These are phyloP conservation scores for Euwallacea similis DNA, from an alignment of 1,140 invertebrate species.

Conservation along the genomic window DNA sequence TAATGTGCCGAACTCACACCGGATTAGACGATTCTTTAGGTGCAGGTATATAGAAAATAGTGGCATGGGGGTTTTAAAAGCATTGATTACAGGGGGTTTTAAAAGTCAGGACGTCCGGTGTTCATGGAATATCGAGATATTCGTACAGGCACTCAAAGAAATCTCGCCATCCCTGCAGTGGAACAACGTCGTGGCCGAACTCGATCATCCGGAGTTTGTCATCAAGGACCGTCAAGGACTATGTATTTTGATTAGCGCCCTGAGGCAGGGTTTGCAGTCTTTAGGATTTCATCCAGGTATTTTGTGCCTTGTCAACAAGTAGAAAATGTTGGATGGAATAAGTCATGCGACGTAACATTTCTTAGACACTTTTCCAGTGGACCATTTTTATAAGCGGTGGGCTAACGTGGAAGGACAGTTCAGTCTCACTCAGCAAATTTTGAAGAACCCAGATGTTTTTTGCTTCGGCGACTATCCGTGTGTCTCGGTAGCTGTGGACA, in stretches of 20 bases:
- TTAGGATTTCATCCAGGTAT: conserved; percentile 70
- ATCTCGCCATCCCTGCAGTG: conserved; percentile 83
- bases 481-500: conserved; percentile 81
- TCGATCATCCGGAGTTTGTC: conserved; percentile 89
- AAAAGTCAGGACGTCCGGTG: conserved; percentile 53
- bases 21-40: conserved; percentile 67
- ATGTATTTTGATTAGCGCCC: conserved; percentile 75
- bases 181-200: conserved; percentile 88
- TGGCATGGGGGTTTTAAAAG: conserved; percentile 46
- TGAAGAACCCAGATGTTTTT: conserved; percentile 92
- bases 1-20: conserved; percentile 83
- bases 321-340: not conserved
- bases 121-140: conserved; percentile 93
- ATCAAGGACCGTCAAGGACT: conserved; percentile 85
- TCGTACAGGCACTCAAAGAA: conserved; percentile 88
- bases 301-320: conserved; percentile 57
- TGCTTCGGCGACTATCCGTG: conserved; percentile 91
- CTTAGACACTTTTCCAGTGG: conserved; percentile 27
- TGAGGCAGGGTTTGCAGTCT: conserved; percentile 76
- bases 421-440: conserved; percentile 80
- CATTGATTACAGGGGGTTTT: conserved; percentile 44
- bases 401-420: conserved; percentile 91
- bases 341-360: not conserved
- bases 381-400: conserved; percentile 68
- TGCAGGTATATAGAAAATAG: conserved; percentile 44